Evolutionary conservation across 2,113 vertebrate genomes (phyloP), one percentile per base, ranked within the genome.

Genomic region (Mustelus asterias): DNA sequence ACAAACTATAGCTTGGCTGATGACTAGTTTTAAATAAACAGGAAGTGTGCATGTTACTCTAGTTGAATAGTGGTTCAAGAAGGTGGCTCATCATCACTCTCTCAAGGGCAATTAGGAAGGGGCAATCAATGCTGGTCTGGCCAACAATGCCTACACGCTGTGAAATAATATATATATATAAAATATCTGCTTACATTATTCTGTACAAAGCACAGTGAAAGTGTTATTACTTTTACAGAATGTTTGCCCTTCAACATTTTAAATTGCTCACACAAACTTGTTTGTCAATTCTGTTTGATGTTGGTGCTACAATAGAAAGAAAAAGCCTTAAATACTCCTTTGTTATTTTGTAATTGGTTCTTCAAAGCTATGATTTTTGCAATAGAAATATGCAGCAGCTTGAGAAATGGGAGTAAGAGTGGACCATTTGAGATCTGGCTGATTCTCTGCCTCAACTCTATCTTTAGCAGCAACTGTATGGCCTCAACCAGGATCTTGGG

Each of bases 161-260:
- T 16, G 65, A 67, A 16, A 18, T 16, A 67, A 63, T 63, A 63
- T 63, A 63, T 63, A n/a, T n/a, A n/a, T n/a, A n/a, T n/a, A n/a
- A n/a, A n/a, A n/a, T 63, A 26, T 24, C 41, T 72, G 93, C 1
- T 48, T 48, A 72, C 41, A 48, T 48, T 67, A 93, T 93, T n/a
- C 60, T 67, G 1, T 48, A 95, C 65, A 72, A 95, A 41, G 13
- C 26, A 33, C 41, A 70, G 37, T 70, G 37, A 3, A 94, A 65
- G 22, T 94, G 37, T 70, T 94, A 94, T 48, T 63, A 69, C 18
- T 16, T 9, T 24, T 70, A 44, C 37, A 48, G 37, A 24, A 70
- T 44, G 41, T 48, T 94, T 94, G 93, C 20, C n/a, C 41, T 94
- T 94, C 93, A 70, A 70, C 69, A 69, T 70, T 94, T 70, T 69